These are phyloP conservation scores for Scrobipalpa atriplicella DNA, from an alignment of 2,888 invertebrate species.

Conservation along the genomic window DNA sequence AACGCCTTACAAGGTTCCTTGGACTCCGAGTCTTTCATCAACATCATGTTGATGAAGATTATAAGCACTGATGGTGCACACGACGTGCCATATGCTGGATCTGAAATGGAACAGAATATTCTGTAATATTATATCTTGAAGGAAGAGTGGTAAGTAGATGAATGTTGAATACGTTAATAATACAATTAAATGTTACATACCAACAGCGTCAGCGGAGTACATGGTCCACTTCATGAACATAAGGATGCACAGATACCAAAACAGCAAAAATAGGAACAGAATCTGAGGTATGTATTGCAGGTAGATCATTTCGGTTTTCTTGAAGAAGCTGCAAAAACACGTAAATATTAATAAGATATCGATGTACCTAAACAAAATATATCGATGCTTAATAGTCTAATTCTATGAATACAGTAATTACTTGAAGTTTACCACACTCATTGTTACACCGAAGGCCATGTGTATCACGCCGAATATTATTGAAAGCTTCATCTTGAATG, in stretches of 20 bases:
- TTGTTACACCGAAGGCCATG: conserved; percentile 88
- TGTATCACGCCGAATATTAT: conserved; percentile 88
- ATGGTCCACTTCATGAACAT: conserved; percentile 88
- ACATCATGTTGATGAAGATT: conserved; percentile 91
- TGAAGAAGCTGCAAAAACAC: conserved; percentile 71
- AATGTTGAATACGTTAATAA: no score
- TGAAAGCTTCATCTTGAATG: conserved; percentile 89
- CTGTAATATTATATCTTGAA: no score
- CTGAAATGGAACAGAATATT: conserved; percentile 45
- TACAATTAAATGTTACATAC: conserved; percentile 42
- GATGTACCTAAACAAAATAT: not conserved
- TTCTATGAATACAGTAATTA: conserved; percentile 82
- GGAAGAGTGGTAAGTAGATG: no score
- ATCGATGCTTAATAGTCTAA: conserved; percentile 52
- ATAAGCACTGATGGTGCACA: conserved; percentile 92
- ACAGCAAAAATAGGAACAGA: conserved; percentile 85
- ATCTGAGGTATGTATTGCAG: conserved; percentile 88
- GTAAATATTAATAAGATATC: not conserved
- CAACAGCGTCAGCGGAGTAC: conserved; percentile 72
- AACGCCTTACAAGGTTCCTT: conserved; percentile 76
- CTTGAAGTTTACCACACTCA: conserved; percentile 84
- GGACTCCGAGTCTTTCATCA: conserved; percentile 77
- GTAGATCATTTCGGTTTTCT: conserved; percentile 72
- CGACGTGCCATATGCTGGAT: conserved; percentile 68
- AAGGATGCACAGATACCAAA: conserved; percentile 86